Percentiles rank a stretch among this genome's conserved stretches.
These are phyloP conservation scores for Megalops cyprinoides DNA, from an alignment of 2,797 vertebrate species.

Conservation along the genomic window DNA sequence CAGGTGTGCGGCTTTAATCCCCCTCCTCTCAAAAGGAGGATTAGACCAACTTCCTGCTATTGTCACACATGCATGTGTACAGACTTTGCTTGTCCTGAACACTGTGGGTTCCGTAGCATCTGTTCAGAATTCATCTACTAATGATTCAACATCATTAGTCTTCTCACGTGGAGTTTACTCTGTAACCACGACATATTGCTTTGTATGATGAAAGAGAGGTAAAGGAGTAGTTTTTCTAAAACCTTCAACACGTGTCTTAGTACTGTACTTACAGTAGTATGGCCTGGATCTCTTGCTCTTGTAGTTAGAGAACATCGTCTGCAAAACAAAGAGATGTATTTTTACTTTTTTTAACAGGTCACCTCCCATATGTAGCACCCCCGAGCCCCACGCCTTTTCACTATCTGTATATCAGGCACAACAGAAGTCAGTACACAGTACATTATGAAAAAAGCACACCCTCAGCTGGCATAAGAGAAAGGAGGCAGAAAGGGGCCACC, in stretches of 20 bases:
- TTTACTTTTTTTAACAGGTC: background rate
- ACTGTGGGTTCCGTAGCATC: background rate
- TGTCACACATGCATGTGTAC: background rate
- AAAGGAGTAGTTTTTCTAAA: too few relatives aligned
- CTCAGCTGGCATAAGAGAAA: constrained; percentile 51
- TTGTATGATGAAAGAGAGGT: too few relatives aligned
- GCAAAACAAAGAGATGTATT: background rate
- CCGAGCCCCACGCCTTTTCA: background rate
- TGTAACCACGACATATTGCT: too few relatives aligned
- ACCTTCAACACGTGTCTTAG: too few relatives aligned
- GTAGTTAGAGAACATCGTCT: background rate
- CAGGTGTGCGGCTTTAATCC: background rate
- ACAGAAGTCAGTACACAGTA: background rate
- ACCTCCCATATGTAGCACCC: background rate
- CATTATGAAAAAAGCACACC: background rate
- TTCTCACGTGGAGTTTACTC: too few relatives aligned
- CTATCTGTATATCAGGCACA: background rate
- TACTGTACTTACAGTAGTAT: too few relatives aligned
- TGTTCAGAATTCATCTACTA: too few relatives aligned
- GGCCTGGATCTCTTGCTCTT: too few relatives aligned
- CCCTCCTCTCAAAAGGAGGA: too few relatives aligned
- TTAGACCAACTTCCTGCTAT: background rate
- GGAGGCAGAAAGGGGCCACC: constrained; percentile 64
- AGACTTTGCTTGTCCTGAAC: background rate
- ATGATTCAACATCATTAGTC: too few relatives aligned